These are phyloP conservation scores for Brevimyrus niger DNA, from an alignment of 2,113 vertebrate species.

Conservation along the genomic window DNA sequence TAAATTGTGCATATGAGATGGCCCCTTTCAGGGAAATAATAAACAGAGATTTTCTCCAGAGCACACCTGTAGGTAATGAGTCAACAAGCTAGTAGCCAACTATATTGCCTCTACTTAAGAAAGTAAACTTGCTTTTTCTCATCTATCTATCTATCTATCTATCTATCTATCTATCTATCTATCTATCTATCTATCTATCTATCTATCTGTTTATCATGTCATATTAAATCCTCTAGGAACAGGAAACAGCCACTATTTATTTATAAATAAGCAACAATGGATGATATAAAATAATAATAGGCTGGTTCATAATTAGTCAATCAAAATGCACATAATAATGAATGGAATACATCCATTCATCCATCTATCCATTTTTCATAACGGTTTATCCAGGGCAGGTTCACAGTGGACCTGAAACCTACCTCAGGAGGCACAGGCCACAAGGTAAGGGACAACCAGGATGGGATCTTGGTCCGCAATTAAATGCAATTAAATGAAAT, in stretches of 20 bases:
- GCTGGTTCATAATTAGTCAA: background rate
- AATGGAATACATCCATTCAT: background rate
- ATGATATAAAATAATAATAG: background rate
- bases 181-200: background rate
- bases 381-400: background rate
- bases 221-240: background rate
- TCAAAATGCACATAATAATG: background rate
- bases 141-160: background rate
- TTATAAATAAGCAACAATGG: background rate
- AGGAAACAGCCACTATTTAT: background rate
- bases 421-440: background rate
- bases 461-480: background rate
- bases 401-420: background rate
- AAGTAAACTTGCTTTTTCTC: background rate
- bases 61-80: background rate
- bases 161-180: background rate
- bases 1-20: background rate
- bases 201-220: background rate
- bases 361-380: background rate
- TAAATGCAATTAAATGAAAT: background rate
- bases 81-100: background rate
- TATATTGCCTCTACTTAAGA: background rate
- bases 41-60: background rate
- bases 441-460: background rate
- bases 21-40: background rate